Base-by-base conservation (phyloP, 35 echinoderm and acorn worm species). In the Apostichopus parvimensis region DNA sequence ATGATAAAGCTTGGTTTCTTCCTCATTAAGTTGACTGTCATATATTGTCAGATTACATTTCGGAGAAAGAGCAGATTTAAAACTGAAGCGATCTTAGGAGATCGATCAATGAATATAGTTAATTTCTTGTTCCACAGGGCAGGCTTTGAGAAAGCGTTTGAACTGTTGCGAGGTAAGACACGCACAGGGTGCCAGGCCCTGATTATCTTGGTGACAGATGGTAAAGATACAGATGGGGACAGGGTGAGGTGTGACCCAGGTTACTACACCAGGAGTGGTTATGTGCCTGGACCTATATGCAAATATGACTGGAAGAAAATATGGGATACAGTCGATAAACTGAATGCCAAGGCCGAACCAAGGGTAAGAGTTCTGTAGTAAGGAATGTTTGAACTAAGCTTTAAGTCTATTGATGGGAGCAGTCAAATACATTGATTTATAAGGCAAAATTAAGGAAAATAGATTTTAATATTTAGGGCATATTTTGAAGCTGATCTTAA, bases 211-310 rank as follows among this genome's bases (percentile, higher is more conserved):
- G 89, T 99, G 11, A 99, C 97, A 9, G 97, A 99, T 91, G 97
- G 97, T 68, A 93, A 92, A 84, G 97, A 99, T 70, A 99, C 97
- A 4, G 97, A 99, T 83, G 97, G 97, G 77, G 97, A 99, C 90
- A 73, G 82, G 66, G 97, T 99, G 6, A 90, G 97, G 52, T 99
- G 97, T 87, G 95, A 95, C 18, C 97, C 97, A 81, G 97, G 97
- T 79, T 99, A 99, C 90, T 99, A 99, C 89, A 99, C 97, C 0
- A 85, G 97, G 5, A 99, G 97, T 92, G 97, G 97, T 0, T 99
- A 96, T 90, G 97, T 96, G 1, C 97, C 97, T 12, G 97, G 97
- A 22, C 95, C 97, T 8, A 96, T 99, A 56, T 99, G 97, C 88
- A 94, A 94, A 79, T 99, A 99, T 53, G 52, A 78, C 0, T 99